These are phyloP conservation scores for Bombus pyrosoma DNA, from an alignment of 1,140 invertebrate species.

Conservation along the genomic window DNA sequence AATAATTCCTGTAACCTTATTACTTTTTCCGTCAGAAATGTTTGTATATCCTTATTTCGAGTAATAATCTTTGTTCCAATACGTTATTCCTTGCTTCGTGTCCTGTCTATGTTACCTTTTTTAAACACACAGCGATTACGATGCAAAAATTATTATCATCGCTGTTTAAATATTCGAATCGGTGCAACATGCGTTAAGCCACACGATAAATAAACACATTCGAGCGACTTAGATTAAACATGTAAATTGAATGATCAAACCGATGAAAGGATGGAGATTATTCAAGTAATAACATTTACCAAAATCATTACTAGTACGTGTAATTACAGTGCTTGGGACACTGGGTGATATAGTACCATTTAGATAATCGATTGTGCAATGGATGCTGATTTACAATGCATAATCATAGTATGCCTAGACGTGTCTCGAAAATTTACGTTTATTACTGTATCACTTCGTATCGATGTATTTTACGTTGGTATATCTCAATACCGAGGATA, in stretches of 20 bases:
- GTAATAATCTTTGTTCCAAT: too few relatives aligned
- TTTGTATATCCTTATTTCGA: too few relatives aligned
- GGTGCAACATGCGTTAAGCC: too few relatives aligned
- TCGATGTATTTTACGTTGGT: not conserved
- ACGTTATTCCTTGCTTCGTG: too few relatives aligned
- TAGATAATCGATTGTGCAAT: not conserved
- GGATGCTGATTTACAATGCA: not conserved
- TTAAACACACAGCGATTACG: too few relatives aligned
- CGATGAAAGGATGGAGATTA: not conserved
- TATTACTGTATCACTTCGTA: not conserved
- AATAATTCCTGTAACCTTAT: too few relatives aligned
- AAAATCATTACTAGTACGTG: not conserved
- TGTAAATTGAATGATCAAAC: not conserved
- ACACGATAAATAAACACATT: too few relatives aligned
- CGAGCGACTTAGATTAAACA: not conserved
- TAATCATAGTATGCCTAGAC: not conserved
- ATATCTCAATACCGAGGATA: not conserved
- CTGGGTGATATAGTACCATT: not conserved
- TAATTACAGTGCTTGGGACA: not conserved
- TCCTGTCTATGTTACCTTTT: too few relatives aligned
- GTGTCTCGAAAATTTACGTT: constrained; percentile 7
- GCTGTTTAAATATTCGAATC: too few relatives aligned
- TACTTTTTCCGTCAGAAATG: too few relatives aligned
- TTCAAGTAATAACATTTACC: not conserved
- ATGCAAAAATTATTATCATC: too few relatives aligned